Evolutionary conservation across 2,888 invertebrate genomes (phyloP).

Genomic region (Tiliacea aurago): DNA sequence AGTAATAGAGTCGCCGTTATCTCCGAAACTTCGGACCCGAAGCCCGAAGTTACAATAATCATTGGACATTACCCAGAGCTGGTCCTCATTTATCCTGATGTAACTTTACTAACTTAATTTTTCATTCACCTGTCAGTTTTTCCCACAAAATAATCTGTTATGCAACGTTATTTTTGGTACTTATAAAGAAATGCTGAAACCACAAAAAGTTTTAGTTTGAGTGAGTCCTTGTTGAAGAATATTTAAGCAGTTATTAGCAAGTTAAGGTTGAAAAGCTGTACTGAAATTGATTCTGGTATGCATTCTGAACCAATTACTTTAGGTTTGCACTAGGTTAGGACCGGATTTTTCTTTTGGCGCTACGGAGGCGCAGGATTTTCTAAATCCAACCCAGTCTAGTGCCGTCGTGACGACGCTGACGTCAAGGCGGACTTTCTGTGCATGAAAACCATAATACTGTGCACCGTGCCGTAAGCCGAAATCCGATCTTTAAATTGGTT

Average conservation of each 20-base stretch:
- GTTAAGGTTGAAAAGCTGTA: background rate
- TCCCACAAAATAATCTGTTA: conserved; percentile 2
- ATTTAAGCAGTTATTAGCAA: background rate
- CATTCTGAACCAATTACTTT: background rate
- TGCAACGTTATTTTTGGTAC: conserved; percentile 2
- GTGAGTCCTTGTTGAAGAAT: background rate
- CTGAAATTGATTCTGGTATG: background rate
- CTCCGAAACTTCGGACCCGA: conserved; percentile 55
- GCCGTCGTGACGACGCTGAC: too few relatives aligned
- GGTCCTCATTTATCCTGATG: conserved; percentile 59
- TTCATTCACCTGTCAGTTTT: conserved; percentile 66
- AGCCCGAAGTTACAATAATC: conserved; percentile 60
- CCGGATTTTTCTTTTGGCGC: background rate
- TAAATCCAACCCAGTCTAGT: background rate
- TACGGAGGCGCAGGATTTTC: background rate
- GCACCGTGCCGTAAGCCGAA: background rate
- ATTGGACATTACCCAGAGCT: conserved; percentile 58
- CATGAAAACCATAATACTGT: background rate
- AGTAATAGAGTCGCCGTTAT: conserved; percentile 61
- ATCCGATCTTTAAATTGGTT: background rate
- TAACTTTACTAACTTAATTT: conserved; percentile 67
- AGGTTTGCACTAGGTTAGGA: background rate
- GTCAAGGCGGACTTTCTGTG: background rate
- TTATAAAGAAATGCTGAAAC: background rate
- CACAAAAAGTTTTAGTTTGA: background rate